Evolutionary conservation across 1,140 invertebrate genomes (phyloP).

Genomic region (Diachasma alloeum): DNA sequence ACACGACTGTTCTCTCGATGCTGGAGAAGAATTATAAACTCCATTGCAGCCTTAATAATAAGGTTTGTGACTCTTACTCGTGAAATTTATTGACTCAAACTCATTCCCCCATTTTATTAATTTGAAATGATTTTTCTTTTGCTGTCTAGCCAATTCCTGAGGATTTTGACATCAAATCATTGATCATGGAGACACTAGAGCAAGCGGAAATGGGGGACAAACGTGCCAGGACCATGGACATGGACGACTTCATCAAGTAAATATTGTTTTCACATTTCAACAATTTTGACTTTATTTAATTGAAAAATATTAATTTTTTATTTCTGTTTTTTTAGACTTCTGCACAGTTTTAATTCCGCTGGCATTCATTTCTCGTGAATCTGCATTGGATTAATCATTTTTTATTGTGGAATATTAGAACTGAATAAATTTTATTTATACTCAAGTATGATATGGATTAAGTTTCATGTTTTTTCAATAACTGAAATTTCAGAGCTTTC

Average conservation of each 20-base stretch:
- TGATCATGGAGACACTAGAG: constrained; percentile 80
- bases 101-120: not conserved
- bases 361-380: constrained; percentile 87
- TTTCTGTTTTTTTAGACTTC: constrained; percentile 69
- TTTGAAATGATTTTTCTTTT: constrained; percentile 48
- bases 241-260: constrained; percentile 93
- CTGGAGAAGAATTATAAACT: constrained; percentile 93
- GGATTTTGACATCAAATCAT: constrained; percentile 87
- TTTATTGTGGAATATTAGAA: constrained; percentile 7
- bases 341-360: constrained; percentile 87
- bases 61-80: constrained; percentile 65
- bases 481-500: too few relatives aligned
- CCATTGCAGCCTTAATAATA: constrained; percentile 87
- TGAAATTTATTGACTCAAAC: not conserved
- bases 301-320: constrained; percentile 23
- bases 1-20: constrained; percentile 80
- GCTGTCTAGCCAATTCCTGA: constrained; percentile 79
- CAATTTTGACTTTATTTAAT: constrained; percentile 16
- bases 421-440: not conserved
- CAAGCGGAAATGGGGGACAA: constrained; percentile 75
- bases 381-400: constrained; percentile 15
- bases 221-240: constrained; percentile 92
- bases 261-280: constrained; percentile 33
- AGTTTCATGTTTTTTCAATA: too few relatives aligned
- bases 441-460: not conserved